phyloP scores from a whole-genome alignment of 2,888 invertebrate genomes.

The Yponomeuta cagnagella region DNA sequence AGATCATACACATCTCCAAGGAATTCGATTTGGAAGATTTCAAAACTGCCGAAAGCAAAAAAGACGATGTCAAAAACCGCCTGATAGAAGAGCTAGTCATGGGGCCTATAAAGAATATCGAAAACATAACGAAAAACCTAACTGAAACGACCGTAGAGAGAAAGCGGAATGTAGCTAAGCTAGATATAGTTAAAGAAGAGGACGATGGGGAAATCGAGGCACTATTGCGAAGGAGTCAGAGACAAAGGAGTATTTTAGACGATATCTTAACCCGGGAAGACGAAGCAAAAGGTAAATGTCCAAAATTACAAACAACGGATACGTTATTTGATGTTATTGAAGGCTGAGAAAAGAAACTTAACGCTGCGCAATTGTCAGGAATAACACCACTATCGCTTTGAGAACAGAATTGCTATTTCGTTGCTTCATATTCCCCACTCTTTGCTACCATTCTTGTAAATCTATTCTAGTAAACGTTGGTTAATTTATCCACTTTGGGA shows the following conservation, averaged over 20 bases:
- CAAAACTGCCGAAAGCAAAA: conserved; percentile 44
- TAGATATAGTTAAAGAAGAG: conserved; percentile 65
- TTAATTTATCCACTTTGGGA: conserved; percentile 20
- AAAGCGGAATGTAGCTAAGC: conserved; percentile 46
- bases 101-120: conserved; percentile 46
- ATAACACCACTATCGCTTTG: conserved; percentile 41
- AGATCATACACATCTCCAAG: conserved; percentile 61
- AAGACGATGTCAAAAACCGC: conserved; percentile 59
- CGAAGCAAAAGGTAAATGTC: conserved; percentile 67
- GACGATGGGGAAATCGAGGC: conserved; percentile 78
- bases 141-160: conserved; percentile 56
- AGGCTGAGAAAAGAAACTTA: conserved; percentile 56
- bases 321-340: conserved; percentile 33
- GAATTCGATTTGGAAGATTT: conserved; percentile 61
- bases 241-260: conserved; percentile 81
- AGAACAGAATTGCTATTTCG: conserved; percentile 26
- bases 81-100: conserved; percentile 64
- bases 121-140: conserved; percentile 59
- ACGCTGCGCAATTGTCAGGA: conserved; percentile 55
- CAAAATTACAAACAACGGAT: conserved; percentile 40
- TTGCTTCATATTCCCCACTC: conserved; percentile 12
- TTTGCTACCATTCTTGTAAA: conserved; percentile 39
- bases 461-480: conserved; percentile 33
- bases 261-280: conserved; percentile 80
- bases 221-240: conserved; percentile 78